Base-by-base conservation (phyloP, 1,140 invertebrate species). In the Danaus melanippus region DNA sequence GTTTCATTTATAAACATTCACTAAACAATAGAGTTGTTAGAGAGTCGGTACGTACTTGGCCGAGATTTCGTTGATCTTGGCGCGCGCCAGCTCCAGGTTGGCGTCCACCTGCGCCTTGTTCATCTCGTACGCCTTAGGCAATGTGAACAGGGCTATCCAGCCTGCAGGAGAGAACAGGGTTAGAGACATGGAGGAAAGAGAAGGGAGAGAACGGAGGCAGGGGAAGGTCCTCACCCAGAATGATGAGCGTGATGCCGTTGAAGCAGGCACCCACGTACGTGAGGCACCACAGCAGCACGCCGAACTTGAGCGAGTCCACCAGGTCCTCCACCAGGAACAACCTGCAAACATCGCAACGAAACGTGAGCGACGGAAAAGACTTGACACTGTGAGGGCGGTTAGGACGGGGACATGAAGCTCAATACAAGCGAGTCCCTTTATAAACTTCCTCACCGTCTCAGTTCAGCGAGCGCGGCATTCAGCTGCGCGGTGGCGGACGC, bases 211-310 rank as follows among this genome's bases (percentile, higher is more conserved):
- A 8, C 2, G 21, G 6, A 5, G 32, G 9, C 42, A 5, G 42
- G 42, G 42, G 50, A 39, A 12, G 50, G 40, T 45, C 86, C 89
- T 89, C 84, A 97, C 96, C 93, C 74, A 98, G 90, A 73, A 98
- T 98, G 74, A 98, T 92, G 67, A 98, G 91, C 66, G 97, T 98
- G 92, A 99, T 95, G 79, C 97, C 97, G 88, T 98, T 99, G 90
- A 99, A 99, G 95, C 96, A 98, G 68, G 96, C 92, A 67, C 97
- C 97, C 69, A 99, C 90, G 84, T 98, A 99, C 32, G 97, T 99
- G 78, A 98, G 90, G 72, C 93, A 93, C 96, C 97, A 99, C 71
- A 98, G 89, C 62, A 96, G 87, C 60, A 97, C 91, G 67, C 92
- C 95, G 87, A 98, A 98, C 90, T 98, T 96, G 68, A 96, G 91